A percentile compares a stretch with the other conserved stretches of the same genome.
Evolutionary conservation across 23 tunicate genomes (phyloP).

Genomic region (Aplidium turbinatum): DNA sequence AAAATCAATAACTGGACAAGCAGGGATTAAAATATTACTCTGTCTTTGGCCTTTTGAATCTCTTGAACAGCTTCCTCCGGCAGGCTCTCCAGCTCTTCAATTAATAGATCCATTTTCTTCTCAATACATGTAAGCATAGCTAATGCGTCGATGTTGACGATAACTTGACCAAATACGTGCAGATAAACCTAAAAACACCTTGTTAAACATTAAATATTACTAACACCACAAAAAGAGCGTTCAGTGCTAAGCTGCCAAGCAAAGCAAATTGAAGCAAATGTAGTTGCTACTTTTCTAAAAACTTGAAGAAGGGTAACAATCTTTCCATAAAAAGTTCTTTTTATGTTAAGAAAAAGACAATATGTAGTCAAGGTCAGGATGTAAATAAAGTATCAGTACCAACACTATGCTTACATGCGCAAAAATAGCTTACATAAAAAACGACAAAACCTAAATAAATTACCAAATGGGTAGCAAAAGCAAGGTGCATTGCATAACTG

Average conservation of each 20-base stretch:
- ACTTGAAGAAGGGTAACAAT: too few species aligned
- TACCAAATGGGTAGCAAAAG: too few species aligned
- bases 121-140: constrained; percentile 80
- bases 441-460: too few species aligned
- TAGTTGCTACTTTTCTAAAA: not conserved
- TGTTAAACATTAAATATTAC: not conserved
- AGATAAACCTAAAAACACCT: constrained; percentile 51
- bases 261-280: not conserved
- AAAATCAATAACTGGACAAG: too few species aligned
- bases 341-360: too few species aligned
- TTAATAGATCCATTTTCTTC: constrained; percentile 47
- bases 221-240: not conserved
- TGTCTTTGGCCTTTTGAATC: constrained; percentile 63
- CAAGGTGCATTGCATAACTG: too few species aligned
- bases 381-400: too few species aligned
- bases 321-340: too few species aligned
- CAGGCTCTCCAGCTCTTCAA: constrained; percentile 65
- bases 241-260: not conserved
- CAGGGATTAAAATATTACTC: too few species aligned
- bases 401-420: too few species aligned
- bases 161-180: constrained; percentile 51
- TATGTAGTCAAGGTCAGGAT: too few species aligned
- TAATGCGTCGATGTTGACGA: constrained; percentile 69
- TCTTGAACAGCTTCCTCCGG: constrained; percentile 54
- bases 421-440: too few species aligned